phyloP scores from a whole-genome alignment of 1,140 invertebrate genomes.

The Diploscapter pachys region DNA sequence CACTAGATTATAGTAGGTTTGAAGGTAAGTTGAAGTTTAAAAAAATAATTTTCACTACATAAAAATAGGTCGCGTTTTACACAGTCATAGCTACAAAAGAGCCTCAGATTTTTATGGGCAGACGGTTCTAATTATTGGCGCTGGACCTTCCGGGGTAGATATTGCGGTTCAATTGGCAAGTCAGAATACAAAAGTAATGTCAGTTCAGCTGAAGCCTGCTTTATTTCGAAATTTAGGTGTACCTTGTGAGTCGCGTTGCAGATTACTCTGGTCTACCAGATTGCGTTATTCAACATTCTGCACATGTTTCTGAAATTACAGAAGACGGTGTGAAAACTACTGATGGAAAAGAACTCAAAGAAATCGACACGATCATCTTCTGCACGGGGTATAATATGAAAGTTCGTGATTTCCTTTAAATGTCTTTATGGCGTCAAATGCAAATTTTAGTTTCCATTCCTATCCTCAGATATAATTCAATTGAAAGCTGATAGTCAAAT shows the following conservation, averaged over 20 bases:
- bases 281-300: conserved; percentile 22
- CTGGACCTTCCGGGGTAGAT: conserved; percentile 79
- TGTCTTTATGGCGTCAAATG: too few species aligned
- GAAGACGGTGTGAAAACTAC: conserved; percentile 3
- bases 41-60: not conserved
- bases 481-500: conserved; percentile 71
- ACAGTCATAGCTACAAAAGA: conserved; percentile 80
- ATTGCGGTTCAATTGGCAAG: conserved; percentile 73
- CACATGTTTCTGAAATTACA: conserved; percentile 17
- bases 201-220: not conserved
- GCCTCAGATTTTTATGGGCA: conserved; percentile 68
- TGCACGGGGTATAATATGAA: conserved; percentile 62
- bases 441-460: conserved; percentile 55
- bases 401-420: too few species aligned
- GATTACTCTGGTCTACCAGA: conserved; percentile 23
- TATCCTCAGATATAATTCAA: conserved; percentile 50
- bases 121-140: conserved; percentile 75
- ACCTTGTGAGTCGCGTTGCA: conserved; percentile 23
- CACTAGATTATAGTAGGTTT: conserved; percentile 70
- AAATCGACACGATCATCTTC: conserved; percentile 60
- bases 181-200: conserved; percentile 66
- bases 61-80: conserved; percentile 66
- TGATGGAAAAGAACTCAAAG: conserved; percentile 23
- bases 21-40: conserved; percentile 58
- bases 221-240: conserved; percentile 13